Conservation (phyloP, 2,888 invertebrate genomes). For the Mallateleia sp. region DNA sequence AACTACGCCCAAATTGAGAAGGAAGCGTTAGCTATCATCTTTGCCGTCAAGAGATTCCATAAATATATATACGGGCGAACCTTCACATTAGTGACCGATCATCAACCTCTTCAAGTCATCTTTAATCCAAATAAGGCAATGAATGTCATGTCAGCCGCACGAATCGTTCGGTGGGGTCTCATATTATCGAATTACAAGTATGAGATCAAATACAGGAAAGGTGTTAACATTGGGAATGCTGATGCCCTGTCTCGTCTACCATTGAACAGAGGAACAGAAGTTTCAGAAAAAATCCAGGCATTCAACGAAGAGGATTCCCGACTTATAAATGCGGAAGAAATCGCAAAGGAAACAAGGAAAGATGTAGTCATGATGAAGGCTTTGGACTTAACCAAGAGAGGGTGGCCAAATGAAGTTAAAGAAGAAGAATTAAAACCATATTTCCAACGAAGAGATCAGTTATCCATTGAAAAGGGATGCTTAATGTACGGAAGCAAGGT, state of each 20-base stretch:
- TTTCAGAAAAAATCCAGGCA: too few species aligned
- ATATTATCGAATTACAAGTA: background rate
- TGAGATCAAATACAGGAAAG: background rate
- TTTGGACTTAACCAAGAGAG: slow-evolving; percentile 53
- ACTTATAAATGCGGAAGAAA: too few species aligned
- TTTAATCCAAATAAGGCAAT: background rate
- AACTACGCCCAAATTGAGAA: slow-evolving; percentile 80
- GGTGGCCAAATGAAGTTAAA: slow-evolving; percentile 70
- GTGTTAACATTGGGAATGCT: background rate
- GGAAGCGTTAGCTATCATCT: slow-evolving; percentile 81
- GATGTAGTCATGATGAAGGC: slow-evolving; percentile 44
- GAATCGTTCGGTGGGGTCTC: background rate
- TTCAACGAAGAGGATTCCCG: too few species aligned
- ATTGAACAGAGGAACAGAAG: background rate
- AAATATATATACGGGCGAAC: slow-evolving; percentile 77
- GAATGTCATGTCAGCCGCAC: background rate
- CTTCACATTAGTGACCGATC: slow-evolving; percentile 34
- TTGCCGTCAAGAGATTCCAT: slow-evolving; percentile 80
- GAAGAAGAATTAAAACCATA: slow-evolving; percentile 24
- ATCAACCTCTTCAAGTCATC: slow-evolving; percentile 74
- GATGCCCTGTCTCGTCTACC: background rate
- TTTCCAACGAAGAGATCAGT: slow-evolving; percentile 23
- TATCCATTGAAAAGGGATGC: slow-evolving; percentile 51
- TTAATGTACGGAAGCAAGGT: slow-evolving; percentile 81
- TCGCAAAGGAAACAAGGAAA: background rate